Conservation (phyloP, 2,797 vertebrate genomes). For the Mus minutoides region DNA sequence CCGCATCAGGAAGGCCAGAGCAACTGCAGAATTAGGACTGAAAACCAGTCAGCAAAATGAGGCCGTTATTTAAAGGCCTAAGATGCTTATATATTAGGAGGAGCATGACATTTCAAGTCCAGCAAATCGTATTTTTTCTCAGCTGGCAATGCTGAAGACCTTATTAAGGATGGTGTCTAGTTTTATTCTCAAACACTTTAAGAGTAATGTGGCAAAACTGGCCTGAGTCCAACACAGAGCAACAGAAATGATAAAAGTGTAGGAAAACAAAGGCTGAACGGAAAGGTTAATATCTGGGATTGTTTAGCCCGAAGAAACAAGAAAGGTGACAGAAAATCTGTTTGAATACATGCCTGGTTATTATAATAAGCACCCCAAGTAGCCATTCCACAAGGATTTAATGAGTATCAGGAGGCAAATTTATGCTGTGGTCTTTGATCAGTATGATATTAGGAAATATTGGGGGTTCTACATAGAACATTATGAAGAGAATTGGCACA, state of each 20-base stretch:
- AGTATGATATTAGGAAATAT: not conserved
- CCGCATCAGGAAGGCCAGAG: not conserved
- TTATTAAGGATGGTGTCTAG: constrained; percentile 80
- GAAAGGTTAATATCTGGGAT: constrained; percentile 74
- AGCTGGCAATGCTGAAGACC: constrained; percentile 73
- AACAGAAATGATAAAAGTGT: constrained; percentile 79
- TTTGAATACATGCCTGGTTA: constrained; percentile 52
- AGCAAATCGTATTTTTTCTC: constrained; percentile 80
- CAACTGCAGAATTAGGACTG: not conserved
- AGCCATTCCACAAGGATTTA: not conserved
- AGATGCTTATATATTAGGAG: constrained; percentile 34
- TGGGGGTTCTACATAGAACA: not conserved
- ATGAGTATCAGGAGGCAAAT: not conserved
- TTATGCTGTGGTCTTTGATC: not conserved
- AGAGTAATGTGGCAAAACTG: constrained; percentile 78
- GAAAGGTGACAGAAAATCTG: constrained; percentile 45
- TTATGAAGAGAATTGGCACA: not conserved
- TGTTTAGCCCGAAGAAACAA: constrained; percentile 74
- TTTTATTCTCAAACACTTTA: constrained; percentile 80
- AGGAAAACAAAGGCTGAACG: constrained; percentile 81
- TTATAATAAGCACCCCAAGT: constrained; percentile 30
- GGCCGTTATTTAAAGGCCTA: constrained; percentile 48
- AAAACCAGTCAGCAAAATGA: not conserved
- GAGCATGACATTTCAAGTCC: constrained; percentile 62
- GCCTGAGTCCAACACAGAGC: constrained; percentile 79